Percentiles rank a stretch among this genome's conserved stretches.
Conservation (phyloP, 1,140 invertebrate species). For the Drosophila micromelanica region DNA sequence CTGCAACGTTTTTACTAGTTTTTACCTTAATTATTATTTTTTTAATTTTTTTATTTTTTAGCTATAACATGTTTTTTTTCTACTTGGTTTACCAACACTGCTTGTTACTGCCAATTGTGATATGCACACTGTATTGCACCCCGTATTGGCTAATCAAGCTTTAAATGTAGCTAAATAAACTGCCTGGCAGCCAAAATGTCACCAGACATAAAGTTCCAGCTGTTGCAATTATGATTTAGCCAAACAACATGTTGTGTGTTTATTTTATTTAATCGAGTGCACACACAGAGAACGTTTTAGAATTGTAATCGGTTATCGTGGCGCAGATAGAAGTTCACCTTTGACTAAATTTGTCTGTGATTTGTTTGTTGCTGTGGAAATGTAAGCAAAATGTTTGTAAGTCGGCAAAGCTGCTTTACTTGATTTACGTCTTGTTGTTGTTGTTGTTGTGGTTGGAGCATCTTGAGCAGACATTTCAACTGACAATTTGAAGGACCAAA, state of each 20-base stretch:
- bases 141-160: too few species aligned
- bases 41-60: too few species aligned
- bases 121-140: too few species aligned
- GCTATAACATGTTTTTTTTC: too few species aligned
- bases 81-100: too few species aligned
- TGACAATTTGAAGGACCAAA: constrained; percentile 75
- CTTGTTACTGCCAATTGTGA: too few species aligned
- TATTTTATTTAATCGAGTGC: constrained; percentile 1
- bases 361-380: constrained; percentile 53
- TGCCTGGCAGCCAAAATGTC: too few species aligned
- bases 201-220: background rate
- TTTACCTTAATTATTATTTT: too few species aligned
- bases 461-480: constrained; percentile 78
- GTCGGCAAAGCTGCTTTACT: constrained; percentile 78
- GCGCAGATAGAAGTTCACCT: constrained; percentile 31
- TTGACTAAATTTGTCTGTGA: constrained; percentile 47
- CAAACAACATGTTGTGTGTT: constrained; percentile 9
- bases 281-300: constrained; percentile 8
- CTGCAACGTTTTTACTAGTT: too few species aligned
- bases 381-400: constrained; percentile 61
- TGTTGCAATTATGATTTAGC: constrained; percentile 15
- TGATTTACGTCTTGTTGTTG: constrained; percentile 37
- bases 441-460: constrained; percentile 20
- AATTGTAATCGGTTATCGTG: constrained; percentile 24
- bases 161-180: too few species aligned